Evolutionary conservation across 2,888 invertebrate species (phyloP).

Genomic region (Folsomia manolachei): DNA sequence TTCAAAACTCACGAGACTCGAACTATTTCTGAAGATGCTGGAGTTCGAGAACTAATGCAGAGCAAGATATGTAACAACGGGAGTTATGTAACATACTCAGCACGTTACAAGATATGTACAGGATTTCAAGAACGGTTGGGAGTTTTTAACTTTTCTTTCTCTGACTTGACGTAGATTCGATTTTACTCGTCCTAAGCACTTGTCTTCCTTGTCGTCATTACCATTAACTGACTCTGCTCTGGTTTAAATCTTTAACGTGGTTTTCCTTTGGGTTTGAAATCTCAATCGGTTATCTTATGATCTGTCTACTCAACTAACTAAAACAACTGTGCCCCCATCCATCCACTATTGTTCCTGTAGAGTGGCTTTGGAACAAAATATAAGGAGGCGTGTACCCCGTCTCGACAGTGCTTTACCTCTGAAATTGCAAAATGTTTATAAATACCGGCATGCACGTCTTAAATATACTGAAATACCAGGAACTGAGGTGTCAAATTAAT

Average conservation of each 20-base stretch:
- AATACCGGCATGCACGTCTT: no score
- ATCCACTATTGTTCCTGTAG: neutral
- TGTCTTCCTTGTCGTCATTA: neutral
- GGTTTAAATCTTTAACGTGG: no score
- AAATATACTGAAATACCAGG: neutral
- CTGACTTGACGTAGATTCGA: neutral
- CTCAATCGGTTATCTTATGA: no score
- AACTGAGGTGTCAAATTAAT: neutral
- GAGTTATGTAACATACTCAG: neutral
- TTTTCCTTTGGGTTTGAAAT: no score
- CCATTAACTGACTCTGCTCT: no score
- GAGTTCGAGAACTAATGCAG: neutral
- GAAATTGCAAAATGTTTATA: no score
- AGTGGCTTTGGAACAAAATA: neutral
- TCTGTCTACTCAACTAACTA: neutral
- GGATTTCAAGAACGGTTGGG: no score
- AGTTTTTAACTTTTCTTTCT: neutral
- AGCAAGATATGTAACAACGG: neutral
- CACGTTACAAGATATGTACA: no score
- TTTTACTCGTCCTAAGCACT: neutral
- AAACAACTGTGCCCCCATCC: neutral
- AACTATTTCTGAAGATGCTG: neutral
- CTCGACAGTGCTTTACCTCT: no score
- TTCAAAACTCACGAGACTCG: neutral
- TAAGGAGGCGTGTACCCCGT: no score